These are phyloP conservation scores for Hypselothyrea guttata DNA, from an alignment of 2,888 invertebrate species.

Conservation along the genomic window DNA sequence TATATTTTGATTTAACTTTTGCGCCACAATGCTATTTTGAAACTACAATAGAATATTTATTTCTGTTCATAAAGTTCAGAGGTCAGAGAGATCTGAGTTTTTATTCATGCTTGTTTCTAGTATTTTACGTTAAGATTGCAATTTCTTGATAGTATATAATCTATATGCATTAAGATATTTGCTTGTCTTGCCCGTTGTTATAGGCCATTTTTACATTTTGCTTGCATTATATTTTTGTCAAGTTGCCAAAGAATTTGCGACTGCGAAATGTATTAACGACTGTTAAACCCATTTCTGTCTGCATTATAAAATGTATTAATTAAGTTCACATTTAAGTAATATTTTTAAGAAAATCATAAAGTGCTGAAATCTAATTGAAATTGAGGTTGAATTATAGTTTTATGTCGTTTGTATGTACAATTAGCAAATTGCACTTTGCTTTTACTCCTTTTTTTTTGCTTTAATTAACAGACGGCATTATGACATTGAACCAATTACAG, in stretches of 20 bases:
- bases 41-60: too few species aligned
- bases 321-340: conserved; percentile 1
- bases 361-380: too few species aligned
- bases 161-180: not conserved
- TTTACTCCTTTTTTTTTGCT: conserved; percentile 2
- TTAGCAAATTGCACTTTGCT: conserved; percentile 5
- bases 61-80: too few species aligned
- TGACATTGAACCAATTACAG: conserved; percentile 18
- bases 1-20: too few species aligned
- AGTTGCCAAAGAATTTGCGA: conserved; percentile 50
- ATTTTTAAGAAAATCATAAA: too few species aligned
- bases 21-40: too few species aligned
- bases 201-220: conserved; percentile 29
- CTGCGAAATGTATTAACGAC: conserved; percentile 22
- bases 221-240: conserved; percentile 49
- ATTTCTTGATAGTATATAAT: not conserved
- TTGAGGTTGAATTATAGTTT: too few species aligned
- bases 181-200: conserved; percentile 1
- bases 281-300: conserved; percentile 30
- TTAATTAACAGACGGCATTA: conserved; percentile 19
- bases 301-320: conserved; percentile 25
- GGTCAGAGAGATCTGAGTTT: too few species aligned
- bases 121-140: too few species aligned
- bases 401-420: too few species aligned
- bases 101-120: too few species aligned